These are phyloP conservation scores for Petrolisthes manimaculis DNA, from an alignment of 2,888 invertebrate species.

Conservation along the genomic window DNA sequence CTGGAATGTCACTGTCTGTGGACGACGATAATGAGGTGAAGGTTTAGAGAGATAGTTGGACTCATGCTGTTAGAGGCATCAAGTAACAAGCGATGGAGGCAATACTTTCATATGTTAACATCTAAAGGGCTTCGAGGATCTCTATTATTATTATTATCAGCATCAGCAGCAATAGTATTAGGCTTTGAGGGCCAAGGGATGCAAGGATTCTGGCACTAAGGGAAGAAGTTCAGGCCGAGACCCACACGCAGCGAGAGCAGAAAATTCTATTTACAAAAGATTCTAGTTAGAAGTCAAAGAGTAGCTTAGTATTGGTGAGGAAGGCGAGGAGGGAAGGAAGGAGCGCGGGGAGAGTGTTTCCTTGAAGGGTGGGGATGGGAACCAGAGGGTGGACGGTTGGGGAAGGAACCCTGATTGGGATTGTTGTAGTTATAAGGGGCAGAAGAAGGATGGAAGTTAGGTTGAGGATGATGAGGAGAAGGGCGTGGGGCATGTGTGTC, in stretches of 20 bases:
- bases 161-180: background rate
- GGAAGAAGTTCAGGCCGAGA: too few species aligned
- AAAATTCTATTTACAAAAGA: background rate
- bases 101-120: constrained; percentile 5
- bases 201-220: too few species aligned
- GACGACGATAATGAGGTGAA: background rate
- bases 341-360: background rate
- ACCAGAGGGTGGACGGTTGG: background rate
- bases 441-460: background rate
- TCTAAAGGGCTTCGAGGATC: background rate
- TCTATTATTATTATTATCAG: background rate
- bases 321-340: constrained; percentile 15
- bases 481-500: background rate
- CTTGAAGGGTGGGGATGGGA: constrained; percentile 13
- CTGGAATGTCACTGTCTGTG: too few species aligned
- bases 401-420: background rate
- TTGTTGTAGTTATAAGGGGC: background rate
- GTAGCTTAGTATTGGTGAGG: constrained; percentile 20
- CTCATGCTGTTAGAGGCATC: background rate
- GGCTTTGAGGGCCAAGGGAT: too few species aligned
- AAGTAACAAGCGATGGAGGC: background rate
- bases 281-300: background rate
- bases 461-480: constrained; percentile 22
- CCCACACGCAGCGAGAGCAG: background rate
- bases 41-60: background rate